These are phyloP conservation scores for Ambastaia sidthimunki DNA, from an alignment of 2,797 vertebrate species.

Conservation along the genomic window DNA sequence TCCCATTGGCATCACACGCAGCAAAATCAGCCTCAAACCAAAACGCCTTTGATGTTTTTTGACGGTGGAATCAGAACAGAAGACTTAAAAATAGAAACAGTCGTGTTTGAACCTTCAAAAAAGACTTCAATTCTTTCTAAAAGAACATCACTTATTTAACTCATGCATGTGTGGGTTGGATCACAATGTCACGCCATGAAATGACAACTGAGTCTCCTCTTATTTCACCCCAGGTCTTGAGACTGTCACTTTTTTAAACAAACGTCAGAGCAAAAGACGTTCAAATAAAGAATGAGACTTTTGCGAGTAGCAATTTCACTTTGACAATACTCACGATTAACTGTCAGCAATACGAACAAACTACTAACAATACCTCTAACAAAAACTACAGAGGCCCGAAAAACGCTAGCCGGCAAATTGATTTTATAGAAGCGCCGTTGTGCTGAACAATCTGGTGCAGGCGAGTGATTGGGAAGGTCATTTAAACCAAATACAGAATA, in stretches of 20 bases:
- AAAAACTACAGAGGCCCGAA: conserved; percentile 10
- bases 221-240: conserved; percentile 22
- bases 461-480: conserved; percentile 61
- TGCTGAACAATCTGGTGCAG: conserved; percentile 33
- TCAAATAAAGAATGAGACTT: conserved; percentile 11
- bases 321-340: background rate
- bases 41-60: conserved; percentile 52
- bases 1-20: conserved; percentile 47
- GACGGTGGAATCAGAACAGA: conserved; percentile 46
- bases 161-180: conserved; percentile 6
- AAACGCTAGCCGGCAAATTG: conserved; percentile 40
- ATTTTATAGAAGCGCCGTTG: conserved; percentile 57
- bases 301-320: conserved; percentile 11
- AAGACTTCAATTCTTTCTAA: conserved; percentile 41
- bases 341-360: conserved; percentile 45
- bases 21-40: conserved; percentile 31
- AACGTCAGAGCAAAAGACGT: background rate
- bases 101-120: conserved; percentile 33
- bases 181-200: conserved; percentile 1
- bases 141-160: conserved; percentile 37
- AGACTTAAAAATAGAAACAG: conserved; percentile 49
- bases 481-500: conserved; percentile 65
- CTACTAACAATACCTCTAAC: conserved; percentile 56
- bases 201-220: conserved; percentile 26
- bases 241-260: conserved; percentile 8